These are phyloP conservation scores for Drosophila siamana DNA, from an alignment of 2,888 invertebrate genomes.

Conservation along the genomic window DNA sequence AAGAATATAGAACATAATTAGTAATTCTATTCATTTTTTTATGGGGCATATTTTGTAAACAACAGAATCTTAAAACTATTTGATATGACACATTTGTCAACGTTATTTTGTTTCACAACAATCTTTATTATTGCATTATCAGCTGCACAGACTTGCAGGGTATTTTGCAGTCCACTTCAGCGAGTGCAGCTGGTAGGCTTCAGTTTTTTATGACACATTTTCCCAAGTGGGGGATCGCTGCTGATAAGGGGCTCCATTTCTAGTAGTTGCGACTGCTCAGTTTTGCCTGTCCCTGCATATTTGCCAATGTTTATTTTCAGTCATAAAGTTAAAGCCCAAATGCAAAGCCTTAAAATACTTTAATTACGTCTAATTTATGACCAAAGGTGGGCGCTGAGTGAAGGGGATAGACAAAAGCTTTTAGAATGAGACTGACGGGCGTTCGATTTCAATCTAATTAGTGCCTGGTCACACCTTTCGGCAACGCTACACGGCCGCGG, in stretches of 20 bases:
- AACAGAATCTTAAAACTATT: too few relatives aligned
- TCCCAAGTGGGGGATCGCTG: slow-evolving; percentile 52
- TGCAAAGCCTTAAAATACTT: slow-evolving; percentile 71
- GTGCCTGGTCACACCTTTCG: slow-evolving; percentile 61
- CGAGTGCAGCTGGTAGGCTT: neutral
- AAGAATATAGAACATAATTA: too few relatives aligned
- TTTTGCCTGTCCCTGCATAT: slow-evolving; percentile 46
- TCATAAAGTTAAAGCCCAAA: slow-evolving; percentile 61
- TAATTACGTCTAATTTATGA: slow-evolving; percentile 76
- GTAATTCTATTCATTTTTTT: too few relatives aligned
- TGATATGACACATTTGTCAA: too few relatives aligned
- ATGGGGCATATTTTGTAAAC: neutral
- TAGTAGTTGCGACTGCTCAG: slow-evolving; percentile 47
- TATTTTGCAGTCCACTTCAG: slow-evolving; percentile 11
- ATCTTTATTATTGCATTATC: neutral
- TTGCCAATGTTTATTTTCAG: slow-evolving; percentile 66
- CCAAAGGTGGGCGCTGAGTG: slow-evolving; percentile 27
- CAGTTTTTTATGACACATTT: slow-evolving; percentile 68
- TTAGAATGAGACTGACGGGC: too few relatives aligned
- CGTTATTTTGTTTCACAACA: too few relatives aligned
- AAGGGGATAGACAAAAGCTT: too few relatives aligned
- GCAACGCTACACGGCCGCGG: slow-evolving; percentile 28
- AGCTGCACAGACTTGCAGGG: slow-evolving; percentile 18
- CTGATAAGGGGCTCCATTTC: slow-evolving; percentile 55
- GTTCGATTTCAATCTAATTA: slow-evolving; percentile 60